Conservation (phyloP, 2,797 vertebrate genomes). For the Lacerta agilis region DNA sequence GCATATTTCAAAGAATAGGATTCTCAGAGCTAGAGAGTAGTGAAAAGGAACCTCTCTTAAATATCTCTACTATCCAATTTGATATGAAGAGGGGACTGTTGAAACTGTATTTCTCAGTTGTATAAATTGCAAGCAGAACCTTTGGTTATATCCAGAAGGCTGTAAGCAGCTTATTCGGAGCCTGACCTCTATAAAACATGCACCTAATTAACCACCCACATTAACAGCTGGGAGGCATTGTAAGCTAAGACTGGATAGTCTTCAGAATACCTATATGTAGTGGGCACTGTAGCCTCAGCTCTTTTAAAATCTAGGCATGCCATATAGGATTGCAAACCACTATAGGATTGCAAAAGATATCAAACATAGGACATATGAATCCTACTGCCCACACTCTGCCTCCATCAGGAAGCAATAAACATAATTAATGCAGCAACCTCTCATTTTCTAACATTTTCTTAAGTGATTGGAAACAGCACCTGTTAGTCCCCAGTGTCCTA, state of each 20-base stretch:
- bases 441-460: slow-evolving; percentile 34
- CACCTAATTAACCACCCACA: too few species aligned
- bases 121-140: not conserved
- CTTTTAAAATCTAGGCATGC: not conserved
- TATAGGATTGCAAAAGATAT: slow-evolving; percentile 10
- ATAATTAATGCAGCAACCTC: slow-evolving; percentile 17
- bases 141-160: not conserved
- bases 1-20: not conserved
- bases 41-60: too few species aligned
- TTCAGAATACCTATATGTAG: not conserved
- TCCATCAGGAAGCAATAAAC: slow-evolving; percentile 40
- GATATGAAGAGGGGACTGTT: not conserved
- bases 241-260: not conserved
- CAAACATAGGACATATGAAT: not conserved
- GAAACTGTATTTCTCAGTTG: not conserved
- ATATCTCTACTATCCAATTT: not conserved
- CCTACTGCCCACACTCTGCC: not conserved
- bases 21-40: not conserved
- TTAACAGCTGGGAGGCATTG: not conserved
- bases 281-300: not conserved
- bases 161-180: not conserved
- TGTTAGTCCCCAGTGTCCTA: slow-evolving; percentile 6
- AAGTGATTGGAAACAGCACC: slow-evolving; percentile 44
- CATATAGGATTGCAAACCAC: not conserved
- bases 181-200: not conserved